These are phyloP conservation scores for Lepidothrix coronata DNA, from an alignment of 2,113 vertebrate genomes.

Conservation along the genomic window DNA sequence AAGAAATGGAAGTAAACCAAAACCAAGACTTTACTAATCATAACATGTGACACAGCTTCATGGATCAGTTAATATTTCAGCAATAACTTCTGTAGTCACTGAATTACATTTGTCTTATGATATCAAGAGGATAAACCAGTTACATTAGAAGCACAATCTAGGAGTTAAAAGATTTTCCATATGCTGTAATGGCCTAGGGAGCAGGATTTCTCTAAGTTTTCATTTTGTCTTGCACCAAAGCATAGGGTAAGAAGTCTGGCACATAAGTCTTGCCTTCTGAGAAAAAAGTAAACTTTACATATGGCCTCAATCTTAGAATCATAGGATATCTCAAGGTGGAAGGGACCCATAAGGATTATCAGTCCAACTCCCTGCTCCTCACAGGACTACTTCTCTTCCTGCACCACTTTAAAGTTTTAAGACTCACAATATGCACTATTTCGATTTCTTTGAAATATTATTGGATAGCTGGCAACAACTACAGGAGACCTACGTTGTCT, in stretches of 20 bases:
- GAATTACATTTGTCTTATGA: neutral
- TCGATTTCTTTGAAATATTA: neutral
- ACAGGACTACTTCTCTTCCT: neutral
- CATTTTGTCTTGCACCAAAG: neutral
- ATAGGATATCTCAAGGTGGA: neutral
- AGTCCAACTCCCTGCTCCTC: neutral
- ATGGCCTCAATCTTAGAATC: neutral
- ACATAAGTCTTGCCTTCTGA: neutral
- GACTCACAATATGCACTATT: neutral
- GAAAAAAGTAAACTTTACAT: neutral
- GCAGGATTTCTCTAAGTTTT: neutral
- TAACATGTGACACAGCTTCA: neutral
- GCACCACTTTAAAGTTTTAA: neutral
- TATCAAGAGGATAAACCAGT: neutral
- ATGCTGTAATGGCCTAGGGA: neutral
- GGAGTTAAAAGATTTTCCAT: neutral
- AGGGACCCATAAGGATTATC: neutral
- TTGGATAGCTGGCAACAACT: neutral
- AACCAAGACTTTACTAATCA: neutral
- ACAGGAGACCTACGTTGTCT: neutral
- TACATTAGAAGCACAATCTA: neutral
- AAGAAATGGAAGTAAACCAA: neutral
- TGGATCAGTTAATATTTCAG: neutral
- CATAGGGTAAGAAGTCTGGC: neutral
- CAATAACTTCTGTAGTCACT: neutral